A percentile compares a stretch with the other conserved stretches of the same genome.
Conservation (phyloP, 2,888 invertebrate species). For the Epistrophe grossulariae region DNA sequence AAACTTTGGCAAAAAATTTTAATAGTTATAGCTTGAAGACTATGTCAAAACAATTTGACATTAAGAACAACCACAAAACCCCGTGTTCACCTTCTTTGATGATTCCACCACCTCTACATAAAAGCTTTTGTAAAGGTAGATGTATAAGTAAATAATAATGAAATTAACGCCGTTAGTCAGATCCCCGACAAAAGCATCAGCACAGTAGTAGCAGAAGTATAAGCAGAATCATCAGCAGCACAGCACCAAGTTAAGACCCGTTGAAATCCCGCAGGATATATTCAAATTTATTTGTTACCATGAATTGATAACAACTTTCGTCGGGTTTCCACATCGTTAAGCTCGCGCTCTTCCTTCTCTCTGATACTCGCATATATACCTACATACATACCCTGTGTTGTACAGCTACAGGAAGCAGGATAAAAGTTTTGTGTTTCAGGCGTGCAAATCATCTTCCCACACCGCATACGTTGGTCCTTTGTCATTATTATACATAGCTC, state of each 20-base stretch:
- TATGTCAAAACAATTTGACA: slow-evolving; percentile 25
- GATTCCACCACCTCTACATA: not conserved
- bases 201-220: not conserved
- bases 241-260: slow-evolving; percentile 7
- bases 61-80: not conserved
- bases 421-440: slow-evolving; percentile 81
- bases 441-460: slow-evolving; percentile 54
- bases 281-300: slow-evolving; percentile 83
- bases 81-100: not conserved
- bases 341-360: slow-evolving; percentile 77
- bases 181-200: slow-evolving; percentile 1
- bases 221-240: slow-evolving; percentile 1
- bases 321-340: slow-evolving; percentile 83
- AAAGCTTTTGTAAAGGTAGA: slow-evolving; percentile 13
- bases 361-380: not conserved
- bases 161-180: slow-evolving; percentile 52
- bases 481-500: slow-evolving; percentile 39
- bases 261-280: slow-evolving; percentile 78
- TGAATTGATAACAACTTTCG: slow-evolving; percentile 83
- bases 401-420: not conserved
- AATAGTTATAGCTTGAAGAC: not conserved
- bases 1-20: not conserved
- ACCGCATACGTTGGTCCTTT: slow-evolving; percentile 21
- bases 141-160: slow-evolving; percentile 48
- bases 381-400: not conserved